These are phyloP conservation scores for Maconellicoccus hirsutus DNA, from an alignment of 1,140 invertebrate species.

Conservation along the genomic window DNA sequence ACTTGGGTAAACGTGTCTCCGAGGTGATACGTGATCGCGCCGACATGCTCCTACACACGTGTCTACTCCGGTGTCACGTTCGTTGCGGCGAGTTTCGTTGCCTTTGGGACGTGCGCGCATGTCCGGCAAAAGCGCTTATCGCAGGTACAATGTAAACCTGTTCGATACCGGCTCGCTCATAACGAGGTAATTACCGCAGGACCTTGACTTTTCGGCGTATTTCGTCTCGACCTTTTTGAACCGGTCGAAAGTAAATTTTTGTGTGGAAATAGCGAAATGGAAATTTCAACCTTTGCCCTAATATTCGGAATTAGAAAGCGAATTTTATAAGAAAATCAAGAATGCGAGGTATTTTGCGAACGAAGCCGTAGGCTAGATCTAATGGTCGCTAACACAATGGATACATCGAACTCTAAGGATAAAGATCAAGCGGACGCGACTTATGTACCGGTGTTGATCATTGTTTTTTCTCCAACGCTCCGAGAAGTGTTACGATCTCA, in stretches of 20 bases:
- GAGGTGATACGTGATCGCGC: too few relatives aligned
- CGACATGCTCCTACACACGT: too few relatives aligned
- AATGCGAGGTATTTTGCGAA: too few relatives aligned
- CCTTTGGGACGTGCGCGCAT: neutral
- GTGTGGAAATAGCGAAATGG: neutral
- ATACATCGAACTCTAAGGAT: too few relatives aligned
- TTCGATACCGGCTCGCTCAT: neutral
- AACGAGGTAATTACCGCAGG: neutral
- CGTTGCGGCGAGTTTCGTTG: neutral
- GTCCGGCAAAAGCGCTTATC: neutral
- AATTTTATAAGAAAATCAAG: neutral
- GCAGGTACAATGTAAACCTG: constrained; percentile 3
- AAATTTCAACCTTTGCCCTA: neutral
- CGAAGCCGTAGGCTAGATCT: too few relatives aligned
- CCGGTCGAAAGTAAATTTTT: neutral
- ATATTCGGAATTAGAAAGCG: neutral
- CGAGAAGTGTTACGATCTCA: too few relatives aligned
- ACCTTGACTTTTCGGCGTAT: neutral
- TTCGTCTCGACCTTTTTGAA: neutral
- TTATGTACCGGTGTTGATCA: too few relatives aligned
- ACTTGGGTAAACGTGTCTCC: too few relatives aligned
- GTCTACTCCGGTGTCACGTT: too few relatives aligned
- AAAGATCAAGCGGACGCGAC: too few relatives aligned
- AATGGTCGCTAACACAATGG: too few relatives aligned
- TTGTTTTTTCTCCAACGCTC: too few relatives aligned